Evolutionary conservation across 2,797 vertebrate species (phyloP), one percentile per base, ranked within the genome.

Genomic region (Sandelia bainsii): DNA sequence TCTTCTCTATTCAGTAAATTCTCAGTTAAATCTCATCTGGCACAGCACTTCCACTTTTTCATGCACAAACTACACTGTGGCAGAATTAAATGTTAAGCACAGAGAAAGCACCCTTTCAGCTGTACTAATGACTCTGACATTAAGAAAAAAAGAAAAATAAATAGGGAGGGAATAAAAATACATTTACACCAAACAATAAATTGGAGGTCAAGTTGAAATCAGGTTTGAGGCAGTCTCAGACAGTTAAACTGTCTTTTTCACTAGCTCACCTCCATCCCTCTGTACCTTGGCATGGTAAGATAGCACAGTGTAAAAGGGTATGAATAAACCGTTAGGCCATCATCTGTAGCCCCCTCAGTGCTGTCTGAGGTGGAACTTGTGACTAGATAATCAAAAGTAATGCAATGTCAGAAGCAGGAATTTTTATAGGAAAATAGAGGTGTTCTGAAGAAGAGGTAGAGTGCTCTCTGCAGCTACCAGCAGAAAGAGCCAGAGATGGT

Each of bases 371-470:
- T 78, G 79, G 69, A 69, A 84, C 76, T 83, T 78, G 53, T 59
- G 59, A 85, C 78, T 79, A 62, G 75, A 84, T 87, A 81, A 87
- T 81, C 77, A 59, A 80, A 66, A 79, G 67, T 86, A 88, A 89
- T 84, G 79, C 88, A 65, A 82, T 39, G 72, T 85, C 80, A 72
- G 68, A 64, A 49, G 66, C 45, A 54, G 66, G 62, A 65, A 75
- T 84, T 80, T 27, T 23, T 73, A 62, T 53, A 50, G 57, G 20
- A 44, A 69, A 72, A 83, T 45, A 13, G 40, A 56, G 61, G 32
- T 62, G 58, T 73, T 81, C 52, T 81, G 39, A 75, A 72, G 53
- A 13, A 64, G 67, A 62, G 50, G 16, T 2, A 44, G 54, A 65
- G 25, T 40, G 34, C 54, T 72, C 39, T 50, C 27, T 72, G 53